A percentile compares a stretch with the other conserved stretches of the same genome.
These are phyloP conservation scores for Gambelia wislizenii DNA, from an alignment of 2,797 vertebrate species.

Conservation along the genomic window DNA sequence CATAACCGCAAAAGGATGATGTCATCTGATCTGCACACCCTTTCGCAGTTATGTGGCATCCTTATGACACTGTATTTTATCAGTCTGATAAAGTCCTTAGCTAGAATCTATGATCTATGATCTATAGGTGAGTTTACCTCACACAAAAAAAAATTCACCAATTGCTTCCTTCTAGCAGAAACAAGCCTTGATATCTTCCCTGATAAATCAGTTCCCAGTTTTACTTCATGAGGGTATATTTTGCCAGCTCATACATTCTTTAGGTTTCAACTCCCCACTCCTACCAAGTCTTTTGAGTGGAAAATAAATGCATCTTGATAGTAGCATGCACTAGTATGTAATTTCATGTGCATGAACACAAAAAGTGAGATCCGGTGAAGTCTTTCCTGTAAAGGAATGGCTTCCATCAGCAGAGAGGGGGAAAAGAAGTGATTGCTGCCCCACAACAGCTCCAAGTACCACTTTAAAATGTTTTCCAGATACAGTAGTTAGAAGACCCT, in stretches of 20 bases:
- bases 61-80: too few relatives aligned
- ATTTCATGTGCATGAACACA: background rate
- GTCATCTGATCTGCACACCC: too few relatives aligned
- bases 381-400: background rate
- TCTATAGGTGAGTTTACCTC: conserved; percentile 71
- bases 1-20: too few relatives aligned
- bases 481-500: background rate
- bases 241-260: background rate
- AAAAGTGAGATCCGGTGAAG: background rate
- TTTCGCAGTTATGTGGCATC: too few relatives aligned
- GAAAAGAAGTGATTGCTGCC: background rate
- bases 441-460: too few relatives aligned
- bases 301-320: background rate
- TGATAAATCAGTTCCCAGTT: background rate
- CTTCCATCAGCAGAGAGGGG: background rate
- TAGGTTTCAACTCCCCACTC: background rate
- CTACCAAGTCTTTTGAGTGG: background rate
- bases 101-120: too few relatives aligned
- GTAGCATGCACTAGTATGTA: background rate
- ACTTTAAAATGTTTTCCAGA: background rate
- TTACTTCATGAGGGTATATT: background rate
- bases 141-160: conserved; percentile 65
- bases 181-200: background rate
- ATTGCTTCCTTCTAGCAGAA: background rate
- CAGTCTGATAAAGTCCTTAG: too few relatives aligned